Conservation (phyloP, 1,140 invertebrate genomes). For the Heliconius nattereri region DNA sequence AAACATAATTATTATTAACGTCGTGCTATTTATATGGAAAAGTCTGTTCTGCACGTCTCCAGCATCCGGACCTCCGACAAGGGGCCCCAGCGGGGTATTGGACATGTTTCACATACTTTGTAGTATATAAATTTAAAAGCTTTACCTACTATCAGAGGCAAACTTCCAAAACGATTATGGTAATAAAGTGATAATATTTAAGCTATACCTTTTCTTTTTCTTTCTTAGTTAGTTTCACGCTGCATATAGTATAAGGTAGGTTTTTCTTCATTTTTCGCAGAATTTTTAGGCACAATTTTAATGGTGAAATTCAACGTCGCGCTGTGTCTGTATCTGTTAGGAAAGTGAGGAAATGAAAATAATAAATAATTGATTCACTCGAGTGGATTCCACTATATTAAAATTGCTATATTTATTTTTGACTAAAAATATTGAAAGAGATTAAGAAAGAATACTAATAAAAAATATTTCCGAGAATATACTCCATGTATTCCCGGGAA, state of each 20-base stretch:
- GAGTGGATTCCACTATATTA: neutral
- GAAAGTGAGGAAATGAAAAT: neutral
- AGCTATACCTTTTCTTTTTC: neutral
- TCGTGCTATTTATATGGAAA: constrained; percentile 1
- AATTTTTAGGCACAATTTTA: neutral
- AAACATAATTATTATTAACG: constrained; percentile 10
- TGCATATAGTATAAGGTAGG: too few species aligned
- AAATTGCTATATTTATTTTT: too few species aligned
- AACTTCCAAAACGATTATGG: neutral
- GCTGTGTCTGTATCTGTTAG: neutral
- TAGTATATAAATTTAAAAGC: constrained; percentile 9
- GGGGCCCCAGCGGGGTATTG: constrained; percentile 13
- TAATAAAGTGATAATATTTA: constrained; percentile 1
- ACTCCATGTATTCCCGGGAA: too few species aligned
- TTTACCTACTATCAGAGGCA: neutral
- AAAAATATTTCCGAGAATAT: too few species aligned
- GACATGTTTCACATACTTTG: constrained; percentile 1
- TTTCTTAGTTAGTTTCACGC: too few species aligned
- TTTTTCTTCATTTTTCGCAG: neutral
- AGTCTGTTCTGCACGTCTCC: constrained; percentile 16
- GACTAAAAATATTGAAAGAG: too few species aligned
- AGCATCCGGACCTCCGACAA: constrained; percentile 22
- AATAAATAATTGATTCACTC: neutral
- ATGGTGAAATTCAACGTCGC: neutral
- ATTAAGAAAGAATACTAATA: too few species aligned